Evolutionary conservation across 2,113 vertebrate genomes (phyloP).

Genomic region (Solea solea): DNA sequence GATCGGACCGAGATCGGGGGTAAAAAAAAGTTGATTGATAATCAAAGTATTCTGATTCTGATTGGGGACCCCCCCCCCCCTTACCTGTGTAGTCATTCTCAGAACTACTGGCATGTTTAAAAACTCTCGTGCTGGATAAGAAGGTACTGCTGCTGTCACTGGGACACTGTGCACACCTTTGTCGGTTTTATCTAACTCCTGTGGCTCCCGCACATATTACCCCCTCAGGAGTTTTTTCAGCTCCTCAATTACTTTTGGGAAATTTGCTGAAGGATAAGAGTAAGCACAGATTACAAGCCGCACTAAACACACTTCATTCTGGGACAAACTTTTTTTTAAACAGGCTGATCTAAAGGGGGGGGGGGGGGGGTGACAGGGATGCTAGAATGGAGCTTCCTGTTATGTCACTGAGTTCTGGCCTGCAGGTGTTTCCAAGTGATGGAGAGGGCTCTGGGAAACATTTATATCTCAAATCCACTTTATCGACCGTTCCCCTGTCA

Average conservation of each 20-base stretch:
- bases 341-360: conserved; percentile 33
- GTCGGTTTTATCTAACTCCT: conserved; percentile 49
- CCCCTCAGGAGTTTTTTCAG: conserved; percentile 37
- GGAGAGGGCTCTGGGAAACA: conserved; percentile 76
- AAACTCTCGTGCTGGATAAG: background rate
- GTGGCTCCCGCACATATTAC: conserved; percentile 32
- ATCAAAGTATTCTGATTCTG: too few species aligned
- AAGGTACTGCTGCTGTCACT: conserved; percentile 19
- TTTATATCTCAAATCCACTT: conserved; percentile 82
- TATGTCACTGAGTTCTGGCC: conserved; percentile 49
- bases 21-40: too few species aligned
- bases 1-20: too few species aligned
- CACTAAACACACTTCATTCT: background rate
- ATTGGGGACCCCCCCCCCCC: too few species aligned
- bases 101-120: background rate
- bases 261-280: conserved; percentile 59
- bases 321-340: conserved; percentile 36
- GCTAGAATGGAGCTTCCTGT: conserved; percentile 42
- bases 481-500: conserved; percentile 76
- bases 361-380: conserved; percentile 39
- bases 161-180: conserved; percentile 35
- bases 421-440: conserved; percentile 74
- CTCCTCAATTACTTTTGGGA: conserved; percentile 51
- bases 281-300: conserved; percentile 45
- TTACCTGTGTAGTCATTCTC: background rate